Conservation (phyloP, 2,888 invertebrate genomes). For the Hololepta plana region DNA sequence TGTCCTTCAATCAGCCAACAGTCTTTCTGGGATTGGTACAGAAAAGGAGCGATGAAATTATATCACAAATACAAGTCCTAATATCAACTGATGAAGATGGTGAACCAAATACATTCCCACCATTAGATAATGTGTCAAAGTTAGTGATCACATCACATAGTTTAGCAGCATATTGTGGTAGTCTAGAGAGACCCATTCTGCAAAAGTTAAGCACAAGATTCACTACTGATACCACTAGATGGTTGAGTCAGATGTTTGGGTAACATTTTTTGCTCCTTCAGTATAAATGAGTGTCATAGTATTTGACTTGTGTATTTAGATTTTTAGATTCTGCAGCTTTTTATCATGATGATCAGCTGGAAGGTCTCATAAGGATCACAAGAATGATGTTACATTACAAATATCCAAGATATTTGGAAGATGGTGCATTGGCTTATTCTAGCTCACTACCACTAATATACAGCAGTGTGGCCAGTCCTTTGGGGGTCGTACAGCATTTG, state of each 20-base stretch:
- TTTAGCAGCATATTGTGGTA: slow-evolving; percentile 71
- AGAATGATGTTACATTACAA: slow-evolving; percentile 61
- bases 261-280: slow-evolving; percentile 23
- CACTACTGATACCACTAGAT: slow-evolving; percentile 69
- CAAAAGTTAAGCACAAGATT: slow-evolving; percentile 65
- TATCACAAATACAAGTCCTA: slow-evolving; percentile 37
- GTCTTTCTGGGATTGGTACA: slow-evolving; percentile 25
- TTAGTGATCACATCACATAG: slow-evolving; percentile 71
- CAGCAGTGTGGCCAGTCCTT: slow-evolving; percentile 62
- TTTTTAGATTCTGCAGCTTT: slow-evolving; percentile 68
- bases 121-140: slow-evolving; percentile 42
- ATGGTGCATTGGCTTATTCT: slow-evolving; percentile 65
- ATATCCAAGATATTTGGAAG: slow-evolving; percentile 63
- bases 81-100: slow-evolving; percentile 45
- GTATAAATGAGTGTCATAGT: too few species aligned
- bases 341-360: slow-evolving; percentile 76
- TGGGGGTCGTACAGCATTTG: slow-evolving; percentile 61
- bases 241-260: slow-evolving; percentile 78
- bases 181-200: slow-evolving; percentile 60
- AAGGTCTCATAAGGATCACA: slow-evolving; percentile 71
- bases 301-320: too few species aligned
- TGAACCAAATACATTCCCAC: slow-evolving; percentile 37
- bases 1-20: slow-evolving; percentile 18
- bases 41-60: slow-evolving; percentile 34
- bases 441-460: slow-evolving; percentile 73